These are phyloP conservation scores for Lucinisca nassula DNA, from an alignment of 2,888 invertebrate species.

Conservation along the genomic window DNA sequence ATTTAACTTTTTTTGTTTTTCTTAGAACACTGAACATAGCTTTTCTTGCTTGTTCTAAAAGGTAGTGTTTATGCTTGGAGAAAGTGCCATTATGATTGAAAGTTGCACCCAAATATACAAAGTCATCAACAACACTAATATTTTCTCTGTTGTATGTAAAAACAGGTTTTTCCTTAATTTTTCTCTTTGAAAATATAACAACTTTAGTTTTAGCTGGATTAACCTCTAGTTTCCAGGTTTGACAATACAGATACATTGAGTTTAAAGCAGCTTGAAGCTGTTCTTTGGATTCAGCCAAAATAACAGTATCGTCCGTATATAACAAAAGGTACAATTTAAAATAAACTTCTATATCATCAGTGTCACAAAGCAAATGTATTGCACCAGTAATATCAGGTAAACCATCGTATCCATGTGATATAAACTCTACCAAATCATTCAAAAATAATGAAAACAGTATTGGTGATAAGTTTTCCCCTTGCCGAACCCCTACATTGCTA, in stretches of 20 bases:
- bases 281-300: neutral
- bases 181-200: neutral
- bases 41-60: slow-evolving; percentile 9
- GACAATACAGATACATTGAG: neutral
- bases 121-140: slow-evolving; percentile 1
- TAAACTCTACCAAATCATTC: neutral
- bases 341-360: neutral
- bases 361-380: neutral
- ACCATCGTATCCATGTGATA: neutral
- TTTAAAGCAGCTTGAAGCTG: neutral
- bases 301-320: neutral
- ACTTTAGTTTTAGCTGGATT: slow-evolving; percentile 6
- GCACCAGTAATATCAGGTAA: neutral
- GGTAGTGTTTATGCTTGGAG: neutral
- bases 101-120: neutral
- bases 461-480: neutral
- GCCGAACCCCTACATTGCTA: neutral
- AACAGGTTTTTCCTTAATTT: neutral
- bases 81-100: neutral
- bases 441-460: neutral
- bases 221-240: neutral
- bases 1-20: slow-evolving; percentile 5
- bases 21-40: slow-evolving; percentile 4
- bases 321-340: neutral
- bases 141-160: neutral